Conservation (phyloP, 2,797 vertebrate genomes). For the Rhinichthys osculus region DNA sequence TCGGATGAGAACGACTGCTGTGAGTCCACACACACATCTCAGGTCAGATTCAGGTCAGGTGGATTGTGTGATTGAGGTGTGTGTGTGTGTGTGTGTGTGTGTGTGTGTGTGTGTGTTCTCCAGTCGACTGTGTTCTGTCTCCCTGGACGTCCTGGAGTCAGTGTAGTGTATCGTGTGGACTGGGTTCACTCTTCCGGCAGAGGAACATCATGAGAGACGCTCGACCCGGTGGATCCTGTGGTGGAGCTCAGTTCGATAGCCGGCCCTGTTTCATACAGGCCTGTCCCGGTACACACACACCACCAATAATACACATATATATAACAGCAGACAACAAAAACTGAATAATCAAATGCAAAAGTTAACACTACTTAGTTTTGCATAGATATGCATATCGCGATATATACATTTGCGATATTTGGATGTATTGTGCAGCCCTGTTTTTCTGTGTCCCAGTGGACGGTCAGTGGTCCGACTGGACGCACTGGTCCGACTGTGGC, state of each 20-base stretch:
- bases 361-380: no score
- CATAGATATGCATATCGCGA: no score
- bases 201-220: conserved; percentile 79
- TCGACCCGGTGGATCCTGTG: conserved; percentile 78
- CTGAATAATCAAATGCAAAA: no score
- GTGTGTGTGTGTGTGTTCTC: background rate
- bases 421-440: no score
- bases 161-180: conserved; percentile 87
- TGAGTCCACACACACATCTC: conserved; percentile 63
- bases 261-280: conserved; percentile 85
- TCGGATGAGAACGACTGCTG: conserved; percentile 87
- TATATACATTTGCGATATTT: no score
- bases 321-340: no score
- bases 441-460: conserved; percentile 71
- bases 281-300: conserved; percentile 82
- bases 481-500: conserved; percentile 83
- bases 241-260: conserved; percentile 77
- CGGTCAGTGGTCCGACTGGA: conserved; percentile 86
- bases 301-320: no score
- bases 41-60: background rate
- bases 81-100: background rate
- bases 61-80: conserved; percentile 7
- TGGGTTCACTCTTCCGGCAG: conserved; percentile 85
- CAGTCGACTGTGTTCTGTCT: conserved; percentile 85
- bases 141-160: conserved; percentile 86